Base-by-base conservation (phyloP, 2,113 vertebrate species). In the Upupa epops region DNA sequence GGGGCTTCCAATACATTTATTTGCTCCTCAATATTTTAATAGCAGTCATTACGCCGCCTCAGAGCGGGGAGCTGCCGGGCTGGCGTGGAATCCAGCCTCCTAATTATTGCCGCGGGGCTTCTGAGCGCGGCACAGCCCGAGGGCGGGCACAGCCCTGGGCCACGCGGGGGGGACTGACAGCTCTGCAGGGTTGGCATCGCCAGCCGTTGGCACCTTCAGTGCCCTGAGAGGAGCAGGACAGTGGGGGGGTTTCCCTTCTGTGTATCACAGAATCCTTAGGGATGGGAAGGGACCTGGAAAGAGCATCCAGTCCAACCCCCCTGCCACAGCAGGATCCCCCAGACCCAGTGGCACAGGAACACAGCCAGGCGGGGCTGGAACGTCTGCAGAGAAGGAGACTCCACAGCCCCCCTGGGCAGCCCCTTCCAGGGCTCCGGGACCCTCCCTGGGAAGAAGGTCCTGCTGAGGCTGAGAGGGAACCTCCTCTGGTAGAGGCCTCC, bases 1-100 rank as follows among this genome's bases (percentile, higher is more conserved):
- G 68, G 46, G 51, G 34, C 74, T 83, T 72, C 73, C 64, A 69
- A 91, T 73, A 88, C 72, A 88, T 91, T 49, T 34, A 93, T 93
- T 74, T 86, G 86, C 90, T 78, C 86, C 81, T 90, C 54, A 90
- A 86, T 88, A 89, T 92, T 92, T 90, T 63, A 88, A 68, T 88
- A 40, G 34, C 9, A 14, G 65, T 75, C 92, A 95, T 90, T 82
- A 85, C 21, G 70, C 73, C 77, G 90, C 64, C 77, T 89, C 91
- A 90, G 86, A 68, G 51, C 16, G 73, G 77, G 78, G 89, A 75
- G 81, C 88, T 86, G 76, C 86, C 77, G 59, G 10, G 26, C 20
- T 90, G 92, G 24, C 86, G 73, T 87, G 78, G 82, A 68, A 68
- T 59, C 13, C 88, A 85, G 66, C 37, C 66, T 75, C 34, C 3